These are phyloP conservation scores for Drosophila ananassae DNA, from an alignment of 1,140 invertebrate genomes.

Conservation along the genomic window DNA sequence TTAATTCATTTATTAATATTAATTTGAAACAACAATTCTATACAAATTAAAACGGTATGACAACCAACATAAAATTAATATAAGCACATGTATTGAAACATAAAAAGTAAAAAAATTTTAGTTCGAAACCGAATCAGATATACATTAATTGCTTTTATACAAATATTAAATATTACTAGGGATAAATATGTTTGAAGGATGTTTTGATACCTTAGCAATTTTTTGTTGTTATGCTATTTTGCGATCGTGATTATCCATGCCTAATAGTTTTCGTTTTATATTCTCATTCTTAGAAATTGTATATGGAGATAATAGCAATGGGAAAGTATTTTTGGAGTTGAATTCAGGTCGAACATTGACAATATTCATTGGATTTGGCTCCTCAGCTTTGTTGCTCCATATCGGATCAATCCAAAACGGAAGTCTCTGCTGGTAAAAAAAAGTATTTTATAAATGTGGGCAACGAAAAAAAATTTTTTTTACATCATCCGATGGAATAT, in stretches of 20 bases:
- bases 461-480: background rate
- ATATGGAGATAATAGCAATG: slow-evolving; percentile 74
- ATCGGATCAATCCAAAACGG: slow-evolving; percentile 83
- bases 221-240: slow-evolving; percentile 66
- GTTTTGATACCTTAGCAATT: background rate
- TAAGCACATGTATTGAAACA: no score
- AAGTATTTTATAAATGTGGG: slow-evolving; percentile 27
- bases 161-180: no score
- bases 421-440: slow-evolving; percentile 48
- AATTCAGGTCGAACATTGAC: slow-evolving; percentile 68
- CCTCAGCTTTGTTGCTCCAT: slow-evolving; percentile 65
- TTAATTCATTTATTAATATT: no score
- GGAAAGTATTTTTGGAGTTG: slow-evolving; percentile 60
- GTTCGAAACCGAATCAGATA: no score
- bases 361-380: slow-evolving; percentile 39
- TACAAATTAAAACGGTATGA: no score
- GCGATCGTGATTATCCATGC: slow-evolving; percentile 76
- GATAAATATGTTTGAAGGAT: no score
- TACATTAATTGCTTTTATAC: no score
- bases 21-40: no score
- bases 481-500: slow-evolving; percentile 83
- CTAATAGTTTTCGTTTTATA: slow-evolving; percentile 75
- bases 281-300: slow-evolving; percentile 78
- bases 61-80: no score
- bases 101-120: no score